These are phyloP conservation scores for Thalpophila matura DNA, from an alignment of 2,888 invertebrate genomes.

Conservation along the genomic window DNA sequence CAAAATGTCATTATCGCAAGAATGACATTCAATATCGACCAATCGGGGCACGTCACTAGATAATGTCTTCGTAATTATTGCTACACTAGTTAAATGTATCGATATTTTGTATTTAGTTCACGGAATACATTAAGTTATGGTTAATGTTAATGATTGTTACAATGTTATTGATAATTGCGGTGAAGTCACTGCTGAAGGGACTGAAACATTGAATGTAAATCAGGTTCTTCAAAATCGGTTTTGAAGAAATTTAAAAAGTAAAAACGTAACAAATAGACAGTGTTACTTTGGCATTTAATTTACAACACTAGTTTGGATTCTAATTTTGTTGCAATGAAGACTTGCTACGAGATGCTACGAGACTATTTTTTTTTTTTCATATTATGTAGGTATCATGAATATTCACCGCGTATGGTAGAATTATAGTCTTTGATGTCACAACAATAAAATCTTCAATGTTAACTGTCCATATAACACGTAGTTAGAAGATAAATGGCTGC, in stretches of 20 bases:
- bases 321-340: neutral
- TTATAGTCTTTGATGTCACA: conserved; percentile 2
- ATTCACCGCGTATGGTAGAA: neutral
- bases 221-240: too few relatives aligned
- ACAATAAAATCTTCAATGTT: conserved; percentile 36
- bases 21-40: conserved; percentile 68
- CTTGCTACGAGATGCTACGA: neutral
- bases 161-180: conserved; percentile 44
- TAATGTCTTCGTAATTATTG: conserved; percentile 57
- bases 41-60: conserved; percentile 63
- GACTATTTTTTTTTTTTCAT: too few relatives aligned
- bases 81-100: conserved; percentile 56
- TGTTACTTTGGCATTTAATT: too few relatives aligned
- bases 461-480: conserved; percentile 29
- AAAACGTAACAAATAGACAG: too few relatives aligned
- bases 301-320: neutral
- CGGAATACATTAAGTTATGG: conserved; percentile 45
- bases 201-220: conserved; percentile 28
- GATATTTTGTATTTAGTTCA: conserved; percentile 55
- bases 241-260: too few relatives aligned
- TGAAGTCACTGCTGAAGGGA: conserved; percentile 32
- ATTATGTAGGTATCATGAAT: too few relatives aligned
- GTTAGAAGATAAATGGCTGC: conserved; percentile 53
- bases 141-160: conserved; percentile 51
- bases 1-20: conserved; percentile 69